Conservation (phyloP, 2,888 invertebrate species). For the Eudemis profundana region DNA sequence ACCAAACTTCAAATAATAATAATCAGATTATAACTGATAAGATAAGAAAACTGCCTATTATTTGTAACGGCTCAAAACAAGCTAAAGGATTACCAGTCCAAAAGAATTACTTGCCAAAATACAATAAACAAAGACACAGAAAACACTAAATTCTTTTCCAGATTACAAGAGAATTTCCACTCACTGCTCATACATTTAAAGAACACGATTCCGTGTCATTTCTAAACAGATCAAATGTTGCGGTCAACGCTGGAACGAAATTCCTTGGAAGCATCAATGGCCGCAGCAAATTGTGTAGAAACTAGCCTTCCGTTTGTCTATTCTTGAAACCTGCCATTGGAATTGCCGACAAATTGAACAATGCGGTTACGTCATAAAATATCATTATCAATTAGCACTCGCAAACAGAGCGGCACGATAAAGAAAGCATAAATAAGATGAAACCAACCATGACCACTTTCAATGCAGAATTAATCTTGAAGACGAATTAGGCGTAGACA, state of each 20-base stretch:
- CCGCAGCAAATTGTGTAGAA: slow-evolving; percentile 26
- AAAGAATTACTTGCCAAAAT: not conserved
- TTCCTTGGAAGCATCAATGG: slow-evolving; percentile 12
- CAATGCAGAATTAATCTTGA: slow-evolving; percentile 35
- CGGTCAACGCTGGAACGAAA: not conserved
- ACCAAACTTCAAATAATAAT: slow-evolving; percentile 1
- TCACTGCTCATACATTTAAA: not conserved
- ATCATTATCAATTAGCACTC: slow-evolving; percentile 21
- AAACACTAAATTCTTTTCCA: not conserved
- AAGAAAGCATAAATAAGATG: slow-evolving; percentile 30
- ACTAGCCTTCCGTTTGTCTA: slow-evolving; percentile 1
- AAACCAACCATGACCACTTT: slow-evolving; percentile 40
- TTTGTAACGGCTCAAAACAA: not conserved
- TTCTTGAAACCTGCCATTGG: slow-evolving; percentile 1
- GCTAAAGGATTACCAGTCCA: slow-evolving; percentile 1
- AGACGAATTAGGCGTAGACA: slow-evolving; percentile 16
- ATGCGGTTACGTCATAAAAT: slow-evolving; percentile 24
- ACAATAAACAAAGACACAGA: not conserved
- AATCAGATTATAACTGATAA: slow-evolving; percentile 8
- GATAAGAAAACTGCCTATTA: not conserved
- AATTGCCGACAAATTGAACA: slow-evolving; percentile 13
- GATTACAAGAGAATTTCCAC: slow-evolving; percentile 17
- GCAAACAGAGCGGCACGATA: slow-evolving; percentile 22
- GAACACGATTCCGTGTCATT: not conserved
- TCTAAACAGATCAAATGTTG: not conserved